Evolutionary conservation across 2,888 invertebrate genomes (phyloP).

Genomic region (Rhyacophila evoluta): DNA sequence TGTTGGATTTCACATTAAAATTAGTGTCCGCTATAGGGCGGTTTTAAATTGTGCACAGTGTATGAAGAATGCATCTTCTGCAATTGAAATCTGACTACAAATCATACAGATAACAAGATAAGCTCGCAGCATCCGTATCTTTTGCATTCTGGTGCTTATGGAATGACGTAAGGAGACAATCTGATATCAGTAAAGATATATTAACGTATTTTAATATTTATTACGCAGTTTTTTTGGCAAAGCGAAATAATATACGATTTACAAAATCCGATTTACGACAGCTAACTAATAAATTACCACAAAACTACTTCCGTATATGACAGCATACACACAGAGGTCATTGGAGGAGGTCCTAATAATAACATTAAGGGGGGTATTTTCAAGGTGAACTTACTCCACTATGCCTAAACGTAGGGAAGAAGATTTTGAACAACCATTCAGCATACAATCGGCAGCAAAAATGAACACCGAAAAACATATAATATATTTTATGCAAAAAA

Average conservation of each 20-base stretch:
- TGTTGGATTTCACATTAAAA: constrained; percentile 50
- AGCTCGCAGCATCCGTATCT: constrained; percentile 11
- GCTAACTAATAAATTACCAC: no score
- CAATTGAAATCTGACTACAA: constrained; percentile 48
- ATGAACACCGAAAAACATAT: no score
- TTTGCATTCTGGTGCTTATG: constrained; percentile 17
- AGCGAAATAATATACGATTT: neutral
- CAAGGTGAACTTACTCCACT: no score
- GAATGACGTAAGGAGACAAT: neutral
- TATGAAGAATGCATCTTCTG: neutral
- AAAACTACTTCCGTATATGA: no score
- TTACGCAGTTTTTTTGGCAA: neutral
- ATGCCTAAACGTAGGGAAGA: no score
- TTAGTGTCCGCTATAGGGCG: constrained; percentile 33
- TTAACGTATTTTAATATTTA: neutral
- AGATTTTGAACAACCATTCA: no score
- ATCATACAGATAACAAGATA: constrained; percentile 53
- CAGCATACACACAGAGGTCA: no score
- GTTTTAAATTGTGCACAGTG: constrained; percentile 15
- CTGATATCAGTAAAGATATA: constrained; percentile 14
- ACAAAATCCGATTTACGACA: no score
- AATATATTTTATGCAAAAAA: no score
- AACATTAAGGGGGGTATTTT: no score
- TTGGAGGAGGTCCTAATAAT: no score
- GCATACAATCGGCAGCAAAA: no score